Conservation (phyloP, 2,113 vertebrate genomes). For the Actinemys pallida region DNA sequence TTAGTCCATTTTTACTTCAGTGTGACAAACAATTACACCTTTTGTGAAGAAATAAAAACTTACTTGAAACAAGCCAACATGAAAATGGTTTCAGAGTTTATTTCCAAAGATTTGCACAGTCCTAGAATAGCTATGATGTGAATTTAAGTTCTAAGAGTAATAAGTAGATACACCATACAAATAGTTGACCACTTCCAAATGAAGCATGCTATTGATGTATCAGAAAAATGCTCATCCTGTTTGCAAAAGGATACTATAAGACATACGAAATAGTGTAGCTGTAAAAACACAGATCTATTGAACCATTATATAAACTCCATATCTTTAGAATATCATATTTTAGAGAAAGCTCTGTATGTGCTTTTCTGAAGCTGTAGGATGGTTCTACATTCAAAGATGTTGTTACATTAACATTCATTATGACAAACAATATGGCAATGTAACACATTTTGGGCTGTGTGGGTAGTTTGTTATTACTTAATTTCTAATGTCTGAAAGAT, state of each 20-base stretch:
- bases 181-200: not conserved
- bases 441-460: not conserved
- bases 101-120: not conserved
- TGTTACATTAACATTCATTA: not conserved
- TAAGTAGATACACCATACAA: not conserved
- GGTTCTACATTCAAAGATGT: not conserved
- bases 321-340: not conserved
- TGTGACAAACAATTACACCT: not conserved
- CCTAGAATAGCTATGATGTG: not conserved
- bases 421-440: not conserved
- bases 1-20: not conserved
- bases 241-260: not conserved
- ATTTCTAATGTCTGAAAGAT: not conserved
- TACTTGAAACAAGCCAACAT: not conserved
- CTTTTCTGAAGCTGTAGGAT: not conserved
- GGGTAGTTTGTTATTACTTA: not conserved
- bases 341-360: fast-evolving
- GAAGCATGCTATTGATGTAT: not conserved
- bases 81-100: not conserved
- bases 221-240: not conserved
- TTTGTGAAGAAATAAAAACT: not conserved
- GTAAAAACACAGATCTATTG: fast-evolving
- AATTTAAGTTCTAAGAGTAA: not conserved
- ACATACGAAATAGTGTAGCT: not conserved
- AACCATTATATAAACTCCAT: not conserved